phyloP scores from a whole-genome alignment of 2,113 vertebrate genomes.

The Tapirus terrestris region DNA sequence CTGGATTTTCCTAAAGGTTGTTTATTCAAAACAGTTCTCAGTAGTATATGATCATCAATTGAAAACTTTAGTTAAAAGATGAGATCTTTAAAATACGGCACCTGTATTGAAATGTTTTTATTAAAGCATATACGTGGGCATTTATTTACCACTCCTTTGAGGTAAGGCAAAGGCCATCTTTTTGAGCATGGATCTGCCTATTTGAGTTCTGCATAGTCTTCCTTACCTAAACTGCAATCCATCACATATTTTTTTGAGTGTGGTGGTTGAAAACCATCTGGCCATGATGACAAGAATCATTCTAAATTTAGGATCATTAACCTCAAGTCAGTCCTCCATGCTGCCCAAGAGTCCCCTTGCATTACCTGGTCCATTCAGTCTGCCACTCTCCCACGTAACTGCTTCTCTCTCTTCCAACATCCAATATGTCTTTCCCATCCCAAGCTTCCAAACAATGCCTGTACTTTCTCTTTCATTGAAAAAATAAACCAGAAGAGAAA shows the following conservation, averaged over 20 bases:
- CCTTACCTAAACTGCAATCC: not conserved
- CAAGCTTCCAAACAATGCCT: not conserved
- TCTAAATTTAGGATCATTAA: not conserved
- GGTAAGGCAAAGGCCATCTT: not conserved
- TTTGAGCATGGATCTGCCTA: not conserved
- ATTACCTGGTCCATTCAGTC: not conserved
- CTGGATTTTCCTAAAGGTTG: not conserved
- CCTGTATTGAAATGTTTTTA: not conserved
- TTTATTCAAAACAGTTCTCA: not conserved
- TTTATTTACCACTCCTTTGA: not conserved
- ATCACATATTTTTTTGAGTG: not conserved
- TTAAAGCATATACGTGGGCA: not conserved
- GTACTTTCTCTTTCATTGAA: not conserved
- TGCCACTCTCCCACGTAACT: not conserved
- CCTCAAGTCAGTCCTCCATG: not conserved
- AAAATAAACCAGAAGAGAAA: not conserved
- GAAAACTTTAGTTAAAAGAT: not conserved
- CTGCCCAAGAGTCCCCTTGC: not conserved
- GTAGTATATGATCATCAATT: not conserved
- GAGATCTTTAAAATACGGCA: not conserved
- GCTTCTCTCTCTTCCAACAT: not conserved
- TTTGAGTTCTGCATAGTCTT: not conserved
- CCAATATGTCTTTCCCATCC: not conserved
- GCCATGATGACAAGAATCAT: not conserved
- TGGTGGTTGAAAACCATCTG: not conserved